Percentiles rank a stretch among this genome's conserved stretches.
These are phyloP conservation scores for Branchellion lobata DNA, from an alignment of 2,888 invertebrate genomes.

Conservation along the genomic window DNA sequence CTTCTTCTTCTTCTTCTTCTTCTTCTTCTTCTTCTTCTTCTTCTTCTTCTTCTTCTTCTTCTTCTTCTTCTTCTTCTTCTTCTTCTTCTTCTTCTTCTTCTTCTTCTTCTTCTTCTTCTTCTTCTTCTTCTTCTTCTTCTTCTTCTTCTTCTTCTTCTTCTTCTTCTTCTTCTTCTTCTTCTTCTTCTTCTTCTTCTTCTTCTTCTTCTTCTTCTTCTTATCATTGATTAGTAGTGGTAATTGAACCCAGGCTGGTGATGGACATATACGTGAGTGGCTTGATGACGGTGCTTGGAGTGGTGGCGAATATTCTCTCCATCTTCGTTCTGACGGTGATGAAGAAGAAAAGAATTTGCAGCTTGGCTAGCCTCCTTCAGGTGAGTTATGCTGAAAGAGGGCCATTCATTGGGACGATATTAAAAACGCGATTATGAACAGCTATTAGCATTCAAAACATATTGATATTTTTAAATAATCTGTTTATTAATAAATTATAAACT, in stretches of 20 bases:
- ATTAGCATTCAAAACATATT: too few relatives aligned
- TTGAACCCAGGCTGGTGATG: conserved; percentile 37
- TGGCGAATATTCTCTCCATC: conserved; percentile 48
- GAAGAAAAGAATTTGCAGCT: conserved; percentile 39
- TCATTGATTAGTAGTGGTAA: too few relatives aligned
- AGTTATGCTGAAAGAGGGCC: not conserved
- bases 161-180: too few relatives aligned
- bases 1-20: not conserved
- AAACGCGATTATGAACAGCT: too few relatives aligned
- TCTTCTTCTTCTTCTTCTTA: too few relatives aligned
- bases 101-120: not conserved
- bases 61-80: not conserved
- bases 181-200: too few relatives aligned
- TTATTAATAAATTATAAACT: too few relatives aligned
- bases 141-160: too few relatives aligned
- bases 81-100: not conserved
- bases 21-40: not conserved
- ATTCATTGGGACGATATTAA: too few relatives aligned
- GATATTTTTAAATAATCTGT: too few relatives aligned
- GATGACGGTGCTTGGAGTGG: conserved; percentile 47
- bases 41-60: not conserved
- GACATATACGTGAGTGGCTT: conserved; percentile 46
- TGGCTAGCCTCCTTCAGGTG: conserved; percentile 38
- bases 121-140: not conserved
- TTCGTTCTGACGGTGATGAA: conserved; percentile 37